Evolutionary conservation across 2,888 invertebrate species (phyloP), one percentile per base, ranked within the genome.

Genomic region (Holacanthella duospinosa): DNA sequence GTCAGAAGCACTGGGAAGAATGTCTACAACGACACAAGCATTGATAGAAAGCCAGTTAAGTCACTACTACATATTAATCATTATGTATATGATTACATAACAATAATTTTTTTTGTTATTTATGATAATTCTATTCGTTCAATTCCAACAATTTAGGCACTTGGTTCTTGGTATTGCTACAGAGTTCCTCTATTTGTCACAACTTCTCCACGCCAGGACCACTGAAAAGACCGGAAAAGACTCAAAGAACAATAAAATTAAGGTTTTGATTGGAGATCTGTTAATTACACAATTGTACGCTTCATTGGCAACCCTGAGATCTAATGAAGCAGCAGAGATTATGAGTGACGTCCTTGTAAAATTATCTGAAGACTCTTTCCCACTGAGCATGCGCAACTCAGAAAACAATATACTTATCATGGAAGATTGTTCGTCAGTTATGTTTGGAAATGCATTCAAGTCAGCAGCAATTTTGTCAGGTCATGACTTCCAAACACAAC

Each of bases 101-200:
- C n/a, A n/a, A n/a, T n/a, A n/a, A n/a, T n/a, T n/a, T n/a, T n/a
- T n/a, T n/a, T n/a, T n/a, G n/a, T n/a, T n/a, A n/a, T n/a, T n/a
- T n/a, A n/a, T n/a, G n/a, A n/a, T n/a, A n/a, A n/a, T n/a, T n/a
- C n/a, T n/a, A n/a, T n/a, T n/a, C n/a, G n/a, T n/a, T n/a, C n/a
- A n/a, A n/a, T n/a, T n/a, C n/a, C n/a, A 16, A 12, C 36, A 36
- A 12, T 36, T 21, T 21, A 48, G 48, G 27, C 55, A 55, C 16
- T 27, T 55, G 6, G 27, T 29, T 6, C 55, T 55, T 12, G 55
- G 55, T 6, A 12, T 9, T 6, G 55, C 25, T 3, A 25, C 27
- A 16, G 55, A 55, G 4, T 55, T 55, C 21, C 21, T 55, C 3
- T 55, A 55, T 27, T 29, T 6, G 55, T 55, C 55, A 27, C 55